phyloP scores from a whole-genome alignment of 2,113 vertebrate genomes.

The Tetrao urogallus region DNA sequence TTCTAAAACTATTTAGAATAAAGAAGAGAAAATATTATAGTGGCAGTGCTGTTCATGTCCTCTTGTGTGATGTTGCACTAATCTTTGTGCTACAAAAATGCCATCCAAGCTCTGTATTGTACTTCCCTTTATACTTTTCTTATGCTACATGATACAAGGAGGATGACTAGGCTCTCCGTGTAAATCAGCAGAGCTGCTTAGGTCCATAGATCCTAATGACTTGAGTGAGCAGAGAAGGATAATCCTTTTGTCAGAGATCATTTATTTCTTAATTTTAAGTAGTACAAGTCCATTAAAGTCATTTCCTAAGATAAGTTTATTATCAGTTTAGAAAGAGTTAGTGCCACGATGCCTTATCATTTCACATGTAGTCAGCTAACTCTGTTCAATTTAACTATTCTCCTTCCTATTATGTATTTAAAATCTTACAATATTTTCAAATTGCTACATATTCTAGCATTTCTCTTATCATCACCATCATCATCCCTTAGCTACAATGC shows the following conservation, averaged over 20 bases:
- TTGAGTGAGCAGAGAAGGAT: not conserved
- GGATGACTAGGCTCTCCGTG: not conserved
- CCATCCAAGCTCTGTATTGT: not conserved
- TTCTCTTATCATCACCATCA: not conserved
- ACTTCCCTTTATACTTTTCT: not conserved
- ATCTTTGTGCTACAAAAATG: not conserved
- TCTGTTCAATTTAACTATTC: not conserved
- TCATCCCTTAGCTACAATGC: not conserved
- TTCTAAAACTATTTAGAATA: not conserved
- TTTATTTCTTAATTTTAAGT: not conserved
- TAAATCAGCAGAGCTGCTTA: not conserved
- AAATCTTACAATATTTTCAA: not conserved
- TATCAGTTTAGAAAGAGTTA: not conserved
- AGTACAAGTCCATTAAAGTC: not conserved
- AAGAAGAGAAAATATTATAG: not conserved
- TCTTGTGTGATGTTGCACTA: not conserved
- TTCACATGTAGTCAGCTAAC: not conserved
- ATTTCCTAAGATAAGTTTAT: not conserved
- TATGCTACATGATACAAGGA: not conserved
- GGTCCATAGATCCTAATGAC: not conserved
- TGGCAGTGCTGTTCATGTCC: not conserved
- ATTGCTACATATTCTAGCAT: not conserved
- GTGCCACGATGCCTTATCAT: not conserved
- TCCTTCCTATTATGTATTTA: not conserved
- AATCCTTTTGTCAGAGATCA: constrained; percentile 3